phyloP scores from a whole-genome alignment of 2,113 vertebrate species.

The Chloropsis cyanopogon region DNA sequence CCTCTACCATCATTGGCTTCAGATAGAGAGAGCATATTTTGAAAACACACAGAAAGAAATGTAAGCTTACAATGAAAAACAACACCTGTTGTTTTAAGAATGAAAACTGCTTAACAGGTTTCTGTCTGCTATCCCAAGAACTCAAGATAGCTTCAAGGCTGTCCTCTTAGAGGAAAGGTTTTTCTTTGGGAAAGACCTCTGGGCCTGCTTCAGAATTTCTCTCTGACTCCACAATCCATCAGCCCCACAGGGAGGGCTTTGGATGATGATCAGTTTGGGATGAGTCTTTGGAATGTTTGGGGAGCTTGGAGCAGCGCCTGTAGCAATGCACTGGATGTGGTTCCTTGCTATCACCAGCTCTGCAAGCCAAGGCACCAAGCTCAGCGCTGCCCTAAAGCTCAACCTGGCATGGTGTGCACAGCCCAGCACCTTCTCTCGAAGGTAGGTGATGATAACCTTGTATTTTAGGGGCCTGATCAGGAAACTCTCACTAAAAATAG shows the following conservation, averaged over 20 bases:
- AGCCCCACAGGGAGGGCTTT: neutral
- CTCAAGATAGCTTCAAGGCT: no score
- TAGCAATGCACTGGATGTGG: neutral
- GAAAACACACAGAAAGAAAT: no score
- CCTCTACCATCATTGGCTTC: no score
- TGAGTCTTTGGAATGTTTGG: neutral
- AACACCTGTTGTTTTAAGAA: no score
- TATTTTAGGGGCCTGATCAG: neutral
- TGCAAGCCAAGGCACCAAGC: neutral
- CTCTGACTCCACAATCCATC: no score
- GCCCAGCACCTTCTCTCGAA: neutral
- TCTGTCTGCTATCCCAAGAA: no score
- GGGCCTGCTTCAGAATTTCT: no score
- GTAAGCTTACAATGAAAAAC: no score
- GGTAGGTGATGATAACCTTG: neutral
- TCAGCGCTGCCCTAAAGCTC: neutral
- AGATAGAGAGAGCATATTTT: no score
- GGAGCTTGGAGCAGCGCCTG: neutral
- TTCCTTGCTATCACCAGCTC: neutral
- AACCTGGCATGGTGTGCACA: accelerated
- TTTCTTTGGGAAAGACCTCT: no score
- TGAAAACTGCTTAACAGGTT: no score
- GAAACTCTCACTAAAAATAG: neutral
- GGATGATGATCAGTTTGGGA: neutral
- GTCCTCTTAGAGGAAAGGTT: no score